Percentiles rank a stretch among this genome's conserved stretches.
Evolutionary conservation across 2,888 invertebrate genomes (phyloP).

Genomic region (Liodrosophila aerea): DNA sequence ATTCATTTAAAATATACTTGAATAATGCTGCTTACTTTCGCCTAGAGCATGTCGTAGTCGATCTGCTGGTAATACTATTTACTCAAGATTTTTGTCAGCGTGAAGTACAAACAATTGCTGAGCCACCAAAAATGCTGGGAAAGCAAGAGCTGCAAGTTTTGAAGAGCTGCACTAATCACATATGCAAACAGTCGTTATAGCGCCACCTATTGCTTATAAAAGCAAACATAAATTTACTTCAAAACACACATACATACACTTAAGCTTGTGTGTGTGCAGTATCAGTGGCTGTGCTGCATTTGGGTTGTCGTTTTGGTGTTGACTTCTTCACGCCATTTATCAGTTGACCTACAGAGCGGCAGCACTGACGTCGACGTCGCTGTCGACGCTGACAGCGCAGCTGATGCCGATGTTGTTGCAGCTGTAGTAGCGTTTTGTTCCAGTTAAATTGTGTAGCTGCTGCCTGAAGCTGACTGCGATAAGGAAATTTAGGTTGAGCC

Average conservation of each 20-base stretch:
- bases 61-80: too few relatives aligned
- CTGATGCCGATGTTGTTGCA: slow-evolving; percentile 11
- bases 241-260: slow-evolving; percentile 4
- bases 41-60: too few relatives aligned
- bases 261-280: slow-evolving; percentile 15
- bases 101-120: slow-evolving; percentile 36
- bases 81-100: slow-evolving; percentile 13
- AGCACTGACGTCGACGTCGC: slow-evolving; percentile 5
- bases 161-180: slow-evolving; percentile 25
- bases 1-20: too few relatives aligned
- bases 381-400: slow-evolving; percentile 5
- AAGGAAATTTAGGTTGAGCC: slow-evolving; percentile 38
- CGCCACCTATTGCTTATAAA: slow-evolving; percentile 39
- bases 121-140: slow-evolving; percentile 14
- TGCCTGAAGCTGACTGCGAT: slow-evolving; percentile 39
- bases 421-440: slow-evolving; percentile 41
- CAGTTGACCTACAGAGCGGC: slow-evolving; percentile 68
- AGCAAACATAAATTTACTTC: slow-evolving; percentile 18
- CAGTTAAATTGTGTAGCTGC: slow-evolving; percentile 38
- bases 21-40: too few relatives aligned
- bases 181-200: slow-evolving; percentile 32
- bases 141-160: too few relatives aligned
- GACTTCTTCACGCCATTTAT: slow-evolving; percentile 54
- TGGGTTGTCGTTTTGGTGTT: slow-evolving; percentile 48
- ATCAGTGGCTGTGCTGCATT: slow-evolving; percentile 47